Evolutionary conservation across 2,113 vertebrate species (phyloP).

Genomic region (Variabilichromis moorii): DNA sequence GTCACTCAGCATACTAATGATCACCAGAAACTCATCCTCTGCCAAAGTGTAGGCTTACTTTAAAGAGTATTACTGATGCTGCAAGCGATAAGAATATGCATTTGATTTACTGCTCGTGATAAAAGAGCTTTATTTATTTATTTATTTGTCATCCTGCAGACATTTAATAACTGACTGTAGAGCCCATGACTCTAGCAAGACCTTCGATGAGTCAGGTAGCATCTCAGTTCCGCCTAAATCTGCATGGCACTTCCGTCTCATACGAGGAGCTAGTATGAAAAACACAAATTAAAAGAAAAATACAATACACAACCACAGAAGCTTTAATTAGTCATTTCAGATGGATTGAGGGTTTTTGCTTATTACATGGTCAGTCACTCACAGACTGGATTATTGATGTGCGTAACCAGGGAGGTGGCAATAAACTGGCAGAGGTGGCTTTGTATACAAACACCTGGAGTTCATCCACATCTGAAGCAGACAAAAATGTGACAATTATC

Average conservation of each 20-base stretch:
- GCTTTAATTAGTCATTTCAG: constrained; percentile 49
- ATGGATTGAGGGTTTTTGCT: background rate
- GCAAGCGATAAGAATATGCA: background rate
- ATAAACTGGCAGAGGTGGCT: background rate
- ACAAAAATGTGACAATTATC: background rate
- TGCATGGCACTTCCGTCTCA: constrained; percentile 15
- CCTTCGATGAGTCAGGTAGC: background rate
- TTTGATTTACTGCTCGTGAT: background rate
- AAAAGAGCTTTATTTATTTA: background rate
- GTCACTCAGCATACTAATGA: background rate
- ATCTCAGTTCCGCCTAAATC: constrained; percentile 6
- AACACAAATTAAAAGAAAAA: background rate
- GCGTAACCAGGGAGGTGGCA: background rate
- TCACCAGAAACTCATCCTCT: background rate
- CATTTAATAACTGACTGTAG: background rate
- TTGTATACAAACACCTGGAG: background rate
- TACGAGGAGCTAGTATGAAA: background rate
- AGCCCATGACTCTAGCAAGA: background rate
- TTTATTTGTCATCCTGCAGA: background rate
- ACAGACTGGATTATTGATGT: background rate
- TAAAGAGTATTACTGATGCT: constrained; percentile 2
- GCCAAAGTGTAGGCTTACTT: background rate
- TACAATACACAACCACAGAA: background rate
- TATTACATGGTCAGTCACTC: constrained; percentile 9
- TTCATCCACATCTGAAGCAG: background rate